phyloP scores from a whole-genome alignment of 2,797 vertebrate genomes.

The Darevskia mixta region DNA sequence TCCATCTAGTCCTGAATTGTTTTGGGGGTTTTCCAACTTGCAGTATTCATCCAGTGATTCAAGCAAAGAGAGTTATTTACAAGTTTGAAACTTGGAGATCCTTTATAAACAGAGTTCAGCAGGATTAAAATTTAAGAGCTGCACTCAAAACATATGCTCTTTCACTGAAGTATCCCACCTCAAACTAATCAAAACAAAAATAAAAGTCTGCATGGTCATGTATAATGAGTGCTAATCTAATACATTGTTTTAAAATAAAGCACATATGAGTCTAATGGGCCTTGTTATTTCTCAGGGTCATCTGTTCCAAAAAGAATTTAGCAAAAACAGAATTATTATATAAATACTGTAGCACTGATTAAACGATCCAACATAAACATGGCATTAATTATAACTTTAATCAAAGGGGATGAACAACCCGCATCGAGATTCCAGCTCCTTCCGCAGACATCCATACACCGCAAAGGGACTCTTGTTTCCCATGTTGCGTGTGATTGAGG shows the following conservation, averaged over 20 bases:
- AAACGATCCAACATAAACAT: slow-evolving; percentile 69
- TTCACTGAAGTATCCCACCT: not conserved
- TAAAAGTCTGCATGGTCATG: not conserved
- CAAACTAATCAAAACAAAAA: slow-evolving; percentile 31
- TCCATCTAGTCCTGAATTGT: not conserved
- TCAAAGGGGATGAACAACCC: slow-evolving; percentile 61
- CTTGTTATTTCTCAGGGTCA: not conserved
- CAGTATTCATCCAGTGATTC: not conserved
- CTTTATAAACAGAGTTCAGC: not conserved
- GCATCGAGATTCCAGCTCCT: not conserved
- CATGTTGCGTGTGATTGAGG: no score
- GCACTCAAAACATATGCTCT: not conserved
- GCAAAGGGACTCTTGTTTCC: no score
- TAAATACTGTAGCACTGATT: slow-evolving; percentile 57
- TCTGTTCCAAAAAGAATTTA: slow-evolving; percentile 1
- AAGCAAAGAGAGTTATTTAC: not conserved
- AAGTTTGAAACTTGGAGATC: not conserved
- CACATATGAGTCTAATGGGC: not conserved
- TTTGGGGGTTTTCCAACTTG: not conserved
- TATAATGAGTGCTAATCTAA: slow-evolving; percentile 33
- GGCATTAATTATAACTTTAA: slow-evolving; percentile 56
- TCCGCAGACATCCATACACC: not conserved
- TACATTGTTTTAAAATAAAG: slow-evolving; percentile 33
- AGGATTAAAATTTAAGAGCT: not conserved
- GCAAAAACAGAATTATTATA: slow-evolving; percentile 53